Evolutionary conservation across 2,113 vertebrate species (phyloP).

Genomic region (Cariama cristata): DNA sequence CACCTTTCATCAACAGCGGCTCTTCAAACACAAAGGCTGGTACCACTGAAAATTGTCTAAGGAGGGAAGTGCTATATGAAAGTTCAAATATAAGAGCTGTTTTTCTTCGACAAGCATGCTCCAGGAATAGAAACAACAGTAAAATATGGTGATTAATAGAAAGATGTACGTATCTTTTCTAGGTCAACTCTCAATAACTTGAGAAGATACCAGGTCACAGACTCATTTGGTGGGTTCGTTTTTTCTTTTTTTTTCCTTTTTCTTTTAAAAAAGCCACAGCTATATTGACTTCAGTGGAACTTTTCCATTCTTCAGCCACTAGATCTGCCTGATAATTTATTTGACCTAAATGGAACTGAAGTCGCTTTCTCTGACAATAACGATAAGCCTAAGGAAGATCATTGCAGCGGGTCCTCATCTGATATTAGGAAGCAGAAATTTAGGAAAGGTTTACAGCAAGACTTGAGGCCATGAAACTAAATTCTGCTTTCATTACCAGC

Average conservation of each 20-base stretch:
- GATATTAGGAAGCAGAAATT: background rate
- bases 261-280: background rate
- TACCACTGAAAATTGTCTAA: background rate
- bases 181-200: slow-evolving; percentile 1
- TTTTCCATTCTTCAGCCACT: background rate
- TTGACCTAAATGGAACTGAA: background rate
- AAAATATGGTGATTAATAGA: background rate
- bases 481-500: background rate
- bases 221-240: background rate
- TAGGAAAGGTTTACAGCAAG: background rate
- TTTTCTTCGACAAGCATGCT: background rate
- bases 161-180: background rate
- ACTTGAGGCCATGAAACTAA: background rate
- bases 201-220: background rate
- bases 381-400: background rate
- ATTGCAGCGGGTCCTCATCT: background rate
- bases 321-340: background rate
- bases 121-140: background rate
- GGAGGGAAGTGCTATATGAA: background rate
- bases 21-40: background rate
- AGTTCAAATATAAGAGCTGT: background rate
- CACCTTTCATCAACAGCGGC: background rate
- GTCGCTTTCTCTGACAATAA: background rate
- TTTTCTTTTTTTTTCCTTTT: background rate
- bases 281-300: background rate